Conservation (phyloP, 2,888 invertebrate genomes). For the Cheiracanthium punctorium region DNA sequence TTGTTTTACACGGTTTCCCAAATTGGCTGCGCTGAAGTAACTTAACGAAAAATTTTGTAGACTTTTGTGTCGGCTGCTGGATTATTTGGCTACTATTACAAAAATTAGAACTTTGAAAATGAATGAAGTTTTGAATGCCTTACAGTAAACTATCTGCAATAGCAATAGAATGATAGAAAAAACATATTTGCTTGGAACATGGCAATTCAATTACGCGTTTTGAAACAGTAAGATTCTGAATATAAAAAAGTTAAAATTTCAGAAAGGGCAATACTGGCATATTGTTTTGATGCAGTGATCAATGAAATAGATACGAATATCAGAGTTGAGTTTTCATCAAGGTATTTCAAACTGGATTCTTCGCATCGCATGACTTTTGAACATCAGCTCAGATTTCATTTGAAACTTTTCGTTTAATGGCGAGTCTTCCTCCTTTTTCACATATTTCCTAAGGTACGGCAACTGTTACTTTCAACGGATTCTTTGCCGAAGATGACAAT, state of each 20-base stretch:
- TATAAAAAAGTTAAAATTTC: slow-evolving; percentile 3
- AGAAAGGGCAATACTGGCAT: not conserved
- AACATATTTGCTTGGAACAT: not conserved
- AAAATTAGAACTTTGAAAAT: slow-evolving; percentile 33
- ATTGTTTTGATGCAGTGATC: not conserved
- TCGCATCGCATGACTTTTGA: not conserved
- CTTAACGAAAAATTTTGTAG: slow-evolving; percentile 30
- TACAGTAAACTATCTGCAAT: slow-evolving; percentile 51
- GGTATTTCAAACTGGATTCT: not conserved
- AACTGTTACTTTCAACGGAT: slow-evolving; percentile 41
- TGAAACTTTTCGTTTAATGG: slow-evolving; percentile 28
- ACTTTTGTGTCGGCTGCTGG: not conserved
- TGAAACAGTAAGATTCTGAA: no score
- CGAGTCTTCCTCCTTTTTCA: slow-evolving; percentile 3
- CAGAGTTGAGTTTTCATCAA: not conserved
- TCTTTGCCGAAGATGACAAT: no score
- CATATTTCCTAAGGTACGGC: slow-evolving; percentile 16
- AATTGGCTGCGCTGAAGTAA: not conserved
- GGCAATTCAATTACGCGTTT: not conserved
- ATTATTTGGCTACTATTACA: slow-evolving; percentile 13
- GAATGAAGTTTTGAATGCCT: slow-evolving; percentile 17
- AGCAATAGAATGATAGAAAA: slow-evolving; percentile 17
- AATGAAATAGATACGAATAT: not conserved
- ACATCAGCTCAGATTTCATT: not conserved
- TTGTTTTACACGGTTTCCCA: slow-evolving; percentile 19